Evolutionary conservation across 2,797 vertebrate species (phyloP).

Genomic region (Rhynchonycteris naso): DNA sequence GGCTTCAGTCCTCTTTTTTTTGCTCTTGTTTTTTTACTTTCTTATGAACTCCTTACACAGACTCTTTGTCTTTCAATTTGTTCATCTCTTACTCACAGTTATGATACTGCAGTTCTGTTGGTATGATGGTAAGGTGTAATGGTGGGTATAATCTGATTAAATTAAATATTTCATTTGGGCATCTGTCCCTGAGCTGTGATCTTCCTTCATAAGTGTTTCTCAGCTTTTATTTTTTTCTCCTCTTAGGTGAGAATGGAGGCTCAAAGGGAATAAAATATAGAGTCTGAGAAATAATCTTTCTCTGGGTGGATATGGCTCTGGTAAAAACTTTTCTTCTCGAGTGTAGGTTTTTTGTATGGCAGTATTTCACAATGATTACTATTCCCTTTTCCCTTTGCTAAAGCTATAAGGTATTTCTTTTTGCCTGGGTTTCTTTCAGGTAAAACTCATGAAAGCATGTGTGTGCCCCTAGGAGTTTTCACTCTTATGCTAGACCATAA

Average conservation of each 20-base stretch:
- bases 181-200: background rate
- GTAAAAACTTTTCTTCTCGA: background rate
- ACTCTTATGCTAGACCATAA: background rate
- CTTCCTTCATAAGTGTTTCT: background rate
- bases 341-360: background rate
- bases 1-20: background rate
- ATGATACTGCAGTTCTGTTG: background rate
- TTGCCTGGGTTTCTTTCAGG: background rate
- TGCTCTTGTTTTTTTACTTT: background rate
- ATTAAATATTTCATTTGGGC: background rate
- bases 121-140: background rate
- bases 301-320: background rate
- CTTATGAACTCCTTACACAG: background rate
- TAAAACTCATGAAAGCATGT: background rate
- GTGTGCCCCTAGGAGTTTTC: background rate
- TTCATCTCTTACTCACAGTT: background rate
- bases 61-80: background rate
- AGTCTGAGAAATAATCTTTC: background rate
- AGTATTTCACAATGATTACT: background rate
- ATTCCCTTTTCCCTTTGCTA: accelerated
- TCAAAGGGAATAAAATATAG: background rate
- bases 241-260: background rate
- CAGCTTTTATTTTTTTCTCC: background rate
- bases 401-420: background rate
- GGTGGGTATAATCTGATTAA: background rate